Evolutionary conservation across 2,888 invertebrate genomes (phyloP).

Genomic region (Papilio protenor): DNA sequence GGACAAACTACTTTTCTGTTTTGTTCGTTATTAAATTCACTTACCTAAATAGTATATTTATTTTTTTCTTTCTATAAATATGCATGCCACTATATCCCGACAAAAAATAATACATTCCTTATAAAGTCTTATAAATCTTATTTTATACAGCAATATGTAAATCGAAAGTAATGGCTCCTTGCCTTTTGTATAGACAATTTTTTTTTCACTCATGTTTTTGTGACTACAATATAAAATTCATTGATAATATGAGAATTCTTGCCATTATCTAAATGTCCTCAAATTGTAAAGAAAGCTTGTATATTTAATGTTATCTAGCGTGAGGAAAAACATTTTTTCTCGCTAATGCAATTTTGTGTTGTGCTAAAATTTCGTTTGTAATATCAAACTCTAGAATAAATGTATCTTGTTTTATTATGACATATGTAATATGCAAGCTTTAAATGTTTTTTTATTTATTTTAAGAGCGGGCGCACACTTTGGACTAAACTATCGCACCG

Average conservation of each 20-base stretch:
- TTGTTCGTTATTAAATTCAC: neutral
- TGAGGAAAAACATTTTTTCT: conserved; percentile 4
- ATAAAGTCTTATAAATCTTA: neutral
- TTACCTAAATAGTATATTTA: neutral
- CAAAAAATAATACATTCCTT: neutral
- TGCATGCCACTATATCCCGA: conserved; percentile 40
- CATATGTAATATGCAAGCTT: conserved; percentile 40
- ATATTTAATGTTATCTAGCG: neutral
- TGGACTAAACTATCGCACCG: too few species aligned
- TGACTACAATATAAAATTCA: neutral
- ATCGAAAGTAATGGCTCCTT: neutral
- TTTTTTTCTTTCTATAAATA: conserved; percentile 8
- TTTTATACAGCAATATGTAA: conserved; percentile 1
- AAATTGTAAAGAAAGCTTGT: conserved; percentile 7
- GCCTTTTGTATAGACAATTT: neutral
- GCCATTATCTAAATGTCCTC: neutral
- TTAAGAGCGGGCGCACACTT: too few species aligned
- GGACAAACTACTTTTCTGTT: neutral
- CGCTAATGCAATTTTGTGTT: conserved; percentile 1
- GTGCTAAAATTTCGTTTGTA: neutral
- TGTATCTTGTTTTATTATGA: conserved; percentile 14
- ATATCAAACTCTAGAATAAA: conserved; percentile 30
- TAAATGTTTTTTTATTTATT: conserved; percentile 38
- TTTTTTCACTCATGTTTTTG: neutral
- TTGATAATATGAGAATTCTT: neutral